These are phyloP conservation scores for Limnothrissa miodon DNA, from an alignment of 2,113 vertebrate species.

Conservation along the genomic window DNA sequence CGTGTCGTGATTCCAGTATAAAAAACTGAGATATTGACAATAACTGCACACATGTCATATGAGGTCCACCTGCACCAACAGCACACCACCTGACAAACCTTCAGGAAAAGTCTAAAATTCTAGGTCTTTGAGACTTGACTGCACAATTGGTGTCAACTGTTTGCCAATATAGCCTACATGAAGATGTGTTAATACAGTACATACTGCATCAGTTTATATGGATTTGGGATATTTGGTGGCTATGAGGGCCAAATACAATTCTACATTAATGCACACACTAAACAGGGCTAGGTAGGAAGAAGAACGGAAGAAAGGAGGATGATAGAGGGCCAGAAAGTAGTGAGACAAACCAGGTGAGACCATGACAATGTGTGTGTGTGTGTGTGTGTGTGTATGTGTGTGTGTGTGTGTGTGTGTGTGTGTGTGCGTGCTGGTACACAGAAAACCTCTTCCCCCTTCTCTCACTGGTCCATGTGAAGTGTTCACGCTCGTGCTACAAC, in stretches of 20 bases:
- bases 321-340: not conserved
- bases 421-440: not conserved
- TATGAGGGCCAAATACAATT: no score
- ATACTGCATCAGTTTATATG: no score
- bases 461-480: not conserved
- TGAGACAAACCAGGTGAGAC: not conserved
- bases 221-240: no score
- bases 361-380: no score
- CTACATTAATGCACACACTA: no score
- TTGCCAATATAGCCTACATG: not conserved
- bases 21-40: not conserved
- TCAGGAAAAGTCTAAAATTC: not conserved
- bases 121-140: not conserved
- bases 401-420: no score
- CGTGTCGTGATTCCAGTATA: not conserved
- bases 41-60: not conserved
- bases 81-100: not conserved
- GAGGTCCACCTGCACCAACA: not conserved
- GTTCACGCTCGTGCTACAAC: not conserved
- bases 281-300: conserved; percentile 10
- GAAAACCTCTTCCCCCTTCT: not conserved
- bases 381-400: no score
- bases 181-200: no score
- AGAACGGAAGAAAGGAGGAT: not conserved
- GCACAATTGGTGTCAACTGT: not conserved